These are phyloP conservation scores for Orientallactaga bullata DNA, from an alignment of 2,113 vertebrate genomes.

Conservation along the genomic window DNA sequence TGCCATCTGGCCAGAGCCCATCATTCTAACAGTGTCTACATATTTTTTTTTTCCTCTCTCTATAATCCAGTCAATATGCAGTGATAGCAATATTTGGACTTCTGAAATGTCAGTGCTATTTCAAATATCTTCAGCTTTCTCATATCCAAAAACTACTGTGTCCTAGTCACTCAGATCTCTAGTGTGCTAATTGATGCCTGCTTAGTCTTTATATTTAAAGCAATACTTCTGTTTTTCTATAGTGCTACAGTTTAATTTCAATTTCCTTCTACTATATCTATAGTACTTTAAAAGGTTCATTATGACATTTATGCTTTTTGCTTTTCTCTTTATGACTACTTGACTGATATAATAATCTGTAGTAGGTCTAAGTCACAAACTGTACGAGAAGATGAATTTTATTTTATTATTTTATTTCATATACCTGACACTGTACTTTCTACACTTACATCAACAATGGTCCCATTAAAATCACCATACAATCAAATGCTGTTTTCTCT, in stretches of 20 bases:
- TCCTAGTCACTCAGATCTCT: neutral
- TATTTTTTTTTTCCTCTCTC: neutral
- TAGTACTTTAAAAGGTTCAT: neutral
- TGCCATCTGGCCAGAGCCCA: too few species aligned
- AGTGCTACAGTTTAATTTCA: neutral
- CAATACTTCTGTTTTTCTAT: neutral
- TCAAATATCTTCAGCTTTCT: neutral
- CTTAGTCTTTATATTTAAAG: neutral
- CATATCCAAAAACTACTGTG: neutral
- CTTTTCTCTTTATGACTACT: neutral
- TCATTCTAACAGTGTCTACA: neutral
- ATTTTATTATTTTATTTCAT: neutral
- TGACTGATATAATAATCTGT: neutral
- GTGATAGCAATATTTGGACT: neutral
- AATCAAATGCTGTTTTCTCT: neutral
- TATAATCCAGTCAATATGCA: neutral
- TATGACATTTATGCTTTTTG: neutral
- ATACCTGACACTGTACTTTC: neutral
- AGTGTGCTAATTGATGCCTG: neutral
- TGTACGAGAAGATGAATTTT: neutral
- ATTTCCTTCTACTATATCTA: neutral
- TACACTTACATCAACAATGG: neutral
- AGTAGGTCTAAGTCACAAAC: neutral
- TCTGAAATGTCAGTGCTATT: neutral
- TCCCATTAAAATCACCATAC: neutral